Base-by-base conservation (phyloP, 2,113 vertebrate genomes). In the Saccopteryx leptura region DNA sequence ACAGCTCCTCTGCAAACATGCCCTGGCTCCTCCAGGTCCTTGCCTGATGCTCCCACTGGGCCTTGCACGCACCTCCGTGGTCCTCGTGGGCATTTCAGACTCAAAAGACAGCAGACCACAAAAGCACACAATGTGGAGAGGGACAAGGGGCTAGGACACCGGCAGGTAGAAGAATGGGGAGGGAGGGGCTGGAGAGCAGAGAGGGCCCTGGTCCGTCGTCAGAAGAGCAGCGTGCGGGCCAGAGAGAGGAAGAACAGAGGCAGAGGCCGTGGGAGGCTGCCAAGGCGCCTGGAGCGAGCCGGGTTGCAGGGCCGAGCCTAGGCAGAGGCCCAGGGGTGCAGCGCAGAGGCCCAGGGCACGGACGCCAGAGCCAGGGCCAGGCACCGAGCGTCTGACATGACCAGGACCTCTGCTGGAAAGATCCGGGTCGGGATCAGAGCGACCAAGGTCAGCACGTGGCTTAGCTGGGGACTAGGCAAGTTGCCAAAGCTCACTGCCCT, bases 21-120 rank as follows among this genome's bases (percentile, higher is more conserved):
- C 9, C 0, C 71, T 4, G 5, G 86, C 1, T 8, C 28, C 6
- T 15, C 21, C 14, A 71, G 10, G 18, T 1, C 68, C n/a, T 86
- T 15, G 28, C 31, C 28, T 28, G 54, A n/a, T 24, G 3, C 4
- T 85, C 66, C 48, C 9, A 1, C 26, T 31, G 12, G 54, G 7
- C 10, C 18, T 48, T 13, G 1, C 15, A 46, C 26, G 69, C 13
- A 78, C 48, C 54, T 58, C 21, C 5, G 0, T 26, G 23, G 33
- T 50, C n/a, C 52, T 17, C 39, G 2, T 9, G 39, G 31, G 13
- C 39, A 58, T 74, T 81, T 83, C 33, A 79, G 31, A 39, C 24
- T 66, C 28, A 68, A 71, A n/a, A 54, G 9, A 5, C 18, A 18
- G 13, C 28, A 50, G 56, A 56, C 24, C 39, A 31, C 33, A 48